Evolutionary conservation across 2,888 invertebrate species (phyloP), one percentile per base, ranked within the genome.

Genomic region (Xylota sylvarum): DNA sequence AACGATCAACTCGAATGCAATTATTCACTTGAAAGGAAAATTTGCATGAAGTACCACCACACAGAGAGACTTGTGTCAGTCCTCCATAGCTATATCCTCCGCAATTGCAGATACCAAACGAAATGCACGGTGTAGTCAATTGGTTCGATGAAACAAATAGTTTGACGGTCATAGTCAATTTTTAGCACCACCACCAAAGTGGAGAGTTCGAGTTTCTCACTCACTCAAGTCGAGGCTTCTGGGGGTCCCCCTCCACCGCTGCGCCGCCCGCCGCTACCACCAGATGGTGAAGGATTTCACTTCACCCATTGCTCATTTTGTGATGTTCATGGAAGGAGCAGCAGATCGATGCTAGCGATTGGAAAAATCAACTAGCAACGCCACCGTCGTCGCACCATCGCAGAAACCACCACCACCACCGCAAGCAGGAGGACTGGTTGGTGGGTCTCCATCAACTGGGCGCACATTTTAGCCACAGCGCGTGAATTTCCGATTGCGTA

Each of bases 21-120:
- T 86, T 86, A 86, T 86, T 86, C 86, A 86, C 86, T 82, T 86
- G 82, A 86, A 86, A 86, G 82, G 82, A 86, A 86, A 86, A 86
- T 86, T 86, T 86, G 86, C 86, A 86, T 86, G 77, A 82, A 76
- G 40, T 60, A 60, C 60, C 48, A 56, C 55, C 27, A 72, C 23
- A 70, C 50, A 60, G 43, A 48, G 7, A 43, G 32, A n/a, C n/a
- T n/a, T n/a, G n/a, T n/a, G n/a, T n/a, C n/a, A 17, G 27, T 30
- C 19, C 48, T 56, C n/a, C 55, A 10, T 9, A 46, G 10, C 2
- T 35, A 35, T 73, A 56, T 64, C 43, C 43, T 46, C 37, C 0
- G 19, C 56, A 70, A 69, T 56, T 72, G 65, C 48, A 74, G 72
- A 81, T 72, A 77, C 77, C 58, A 65, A 52, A 86, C 64, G 65